These are phyloP conservation scores for Australoheros facetus DNA, from an alignment of 2,797 vertebrate species.

Conservation along the genomic window DNA sequence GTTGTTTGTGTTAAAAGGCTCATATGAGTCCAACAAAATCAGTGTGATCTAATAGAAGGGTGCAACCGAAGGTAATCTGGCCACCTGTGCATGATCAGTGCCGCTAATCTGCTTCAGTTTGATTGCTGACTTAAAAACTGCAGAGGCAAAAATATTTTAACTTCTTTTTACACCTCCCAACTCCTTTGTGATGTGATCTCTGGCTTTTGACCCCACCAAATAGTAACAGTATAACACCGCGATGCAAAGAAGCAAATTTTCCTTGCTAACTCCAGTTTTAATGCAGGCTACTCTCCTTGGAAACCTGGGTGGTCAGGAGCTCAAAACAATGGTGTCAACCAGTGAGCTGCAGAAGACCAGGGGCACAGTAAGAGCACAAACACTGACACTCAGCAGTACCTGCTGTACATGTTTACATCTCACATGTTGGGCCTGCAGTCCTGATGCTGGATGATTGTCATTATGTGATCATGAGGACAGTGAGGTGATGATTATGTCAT, in stretches of 20 bases:
- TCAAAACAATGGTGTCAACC: conserved; percentile 87
- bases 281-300: conserved; percentile 85
- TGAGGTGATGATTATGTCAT: not conserved
- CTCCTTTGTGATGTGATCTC: not conserved
- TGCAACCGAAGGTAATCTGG: too few relatives aligned
- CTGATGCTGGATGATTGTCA: not conserved
- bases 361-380: conserved; percentile 79
- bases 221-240: not conserved
- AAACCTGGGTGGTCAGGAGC: conserved; percentile 81
- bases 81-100: too few relatives aligned
- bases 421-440: not conserved
- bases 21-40: not conserved
- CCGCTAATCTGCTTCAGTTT: too few relatives aligned
- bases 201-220: not conserved
- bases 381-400: not conserved
- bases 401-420: not conserved
- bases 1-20: not conserved
- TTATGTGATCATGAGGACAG: not conserved
- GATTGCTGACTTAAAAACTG: not conserved
- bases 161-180: not conserved
- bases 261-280: not conserved
- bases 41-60: too few relatives aligned
- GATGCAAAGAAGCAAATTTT: too few relatives aligned
- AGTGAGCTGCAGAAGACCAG: conserved; percentile 89
- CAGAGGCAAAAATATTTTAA: not conserved